Percentiles rank a stretch among this genome's conserved stretches.
Conservation (phyloP, 2,888 invertebrate genomes). For the Acrobasis repandana region DNA sequence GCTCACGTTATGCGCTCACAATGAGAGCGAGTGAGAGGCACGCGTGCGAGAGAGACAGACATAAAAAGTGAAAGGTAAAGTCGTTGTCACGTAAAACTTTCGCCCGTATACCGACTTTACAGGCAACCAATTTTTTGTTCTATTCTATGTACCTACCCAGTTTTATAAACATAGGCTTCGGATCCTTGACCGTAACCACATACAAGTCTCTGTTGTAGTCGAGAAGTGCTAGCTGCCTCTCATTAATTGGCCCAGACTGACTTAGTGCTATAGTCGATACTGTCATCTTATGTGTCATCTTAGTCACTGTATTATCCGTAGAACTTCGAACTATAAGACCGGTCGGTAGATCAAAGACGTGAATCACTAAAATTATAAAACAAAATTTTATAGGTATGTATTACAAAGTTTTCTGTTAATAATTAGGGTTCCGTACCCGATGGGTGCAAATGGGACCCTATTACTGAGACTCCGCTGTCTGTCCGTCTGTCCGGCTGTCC, state of each 20-base stretch:
- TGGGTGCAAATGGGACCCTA: too few species aligned
- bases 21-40: too few species aligned
- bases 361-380: conserved; percentile 83
- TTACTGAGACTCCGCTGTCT: too few species aligned
- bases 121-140: too few species aligned
- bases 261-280: conserved; percentile 93
- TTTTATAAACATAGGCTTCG: conserved; percentile 86
- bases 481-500: too few species aligned
- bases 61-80: too few species aligned
- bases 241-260: conserved; percentile 90
- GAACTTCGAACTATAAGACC: conserved; percentile 86
- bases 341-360: conserved; percentile 92
- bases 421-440: too few species aligned
- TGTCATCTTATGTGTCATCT: conserved; percentile 89
- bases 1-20: too few species aligned
- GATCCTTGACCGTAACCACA: conserved; percentile 88
- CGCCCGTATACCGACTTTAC: too few species aligned
- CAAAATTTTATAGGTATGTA: not conserved
- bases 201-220: conserved; percentile 95
- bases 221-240: conserved; percentile 92
- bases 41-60: too few species aligned
- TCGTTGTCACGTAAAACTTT: too few species aligned
- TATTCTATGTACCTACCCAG: conserved; percentile 81
- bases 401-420: too few species aligned
- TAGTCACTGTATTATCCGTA: conserved; percentile 87